Evolutionary conservation across 2,797 vertebrate species (phyloP).

Genomic region (Phoebastria nigripes): DNA sequence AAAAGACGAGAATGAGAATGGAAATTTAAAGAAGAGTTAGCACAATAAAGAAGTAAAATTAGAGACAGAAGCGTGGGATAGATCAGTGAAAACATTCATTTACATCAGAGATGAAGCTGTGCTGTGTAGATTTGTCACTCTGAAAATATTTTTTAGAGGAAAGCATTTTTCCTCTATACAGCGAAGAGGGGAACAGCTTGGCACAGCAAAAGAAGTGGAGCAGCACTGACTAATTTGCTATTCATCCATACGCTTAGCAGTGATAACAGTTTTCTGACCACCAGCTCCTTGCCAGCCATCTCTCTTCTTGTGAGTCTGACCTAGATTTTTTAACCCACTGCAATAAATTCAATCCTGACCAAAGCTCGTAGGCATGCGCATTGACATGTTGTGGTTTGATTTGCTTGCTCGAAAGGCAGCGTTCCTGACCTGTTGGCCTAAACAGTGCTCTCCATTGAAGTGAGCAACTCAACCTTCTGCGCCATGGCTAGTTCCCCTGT

Average conservation of each 20-base stretch:
- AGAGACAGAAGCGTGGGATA: not conserved
- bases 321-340: not conserved
- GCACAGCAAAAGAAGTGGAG: not conserved
- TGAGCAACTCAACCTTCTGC: not conserved
- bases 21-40: not conserved
- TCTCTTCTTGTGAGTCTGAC: not conserved
- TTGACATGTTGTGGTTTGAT: fast-evolving
- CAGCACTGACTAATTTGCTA: not conserved
- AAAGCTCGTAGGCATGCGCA: fast-evolving
- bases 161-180: not conserved
- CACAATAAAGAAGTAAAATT: not conserved
- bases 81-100: not conserved
- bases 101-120: not conserved
- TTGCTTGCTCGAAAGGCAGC: not conserved
- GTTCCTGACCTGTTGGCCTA: not conserved
- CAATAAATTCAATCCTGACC: not conserved
- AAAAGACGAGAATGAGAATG: not conserved
- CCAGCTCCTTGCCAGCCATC: not conserved
- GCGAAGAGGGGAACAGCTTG: not conserved
- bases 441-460: not conserved
- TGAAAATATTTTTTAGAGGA: not conserved
- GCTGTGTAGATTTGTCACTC: not conserved
- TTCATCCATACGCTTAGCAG: not conserved
- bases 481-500: not conserved
- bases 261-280: not conserved